Evolutionary conservation across 2,888 invertebrate species (phyloP).

Genomic region (Polia nebulosa): DNA sequence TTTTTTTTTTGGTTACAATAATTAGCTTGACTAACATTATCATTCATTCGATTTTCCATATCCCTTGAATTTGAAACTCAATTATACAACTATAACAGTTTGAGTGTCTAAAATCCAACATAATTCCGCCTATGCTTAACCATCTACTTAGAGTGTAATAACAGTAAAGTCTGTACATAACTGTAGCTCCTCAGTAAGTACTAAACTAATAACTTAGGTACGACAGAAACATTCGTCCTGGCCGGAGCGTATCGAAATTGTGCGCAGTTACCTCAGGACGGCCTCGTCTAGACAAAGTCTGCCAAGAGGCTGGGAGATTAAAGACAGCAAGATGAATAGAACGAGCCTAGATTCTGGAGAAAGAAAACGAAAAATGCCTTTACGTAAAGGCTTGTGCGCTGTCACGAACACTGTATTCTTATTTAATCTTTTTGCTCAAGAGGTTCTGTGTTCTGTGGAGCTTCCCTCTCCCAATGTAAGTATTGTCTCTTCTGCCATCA

Average conservation of each 20-base stretch:
- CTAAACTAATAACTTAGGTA: constrained; percentile 65
- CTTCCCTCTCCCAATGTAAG: constrained; percentile 75
- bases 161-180: constrained; percentile 62
- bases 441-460: constrained; percentile 77
- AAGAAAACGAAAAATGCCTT: constrained; percentile 88
- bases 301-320: constrained; percentile 84
- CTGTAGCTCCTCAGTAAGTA: constrained; percentile 58
- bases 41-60: not conserved
- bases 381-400: constrained; percentile 86
- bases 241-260: constrained; percentile 76
- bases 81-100: constrained; percentile 7
- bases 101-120: constrained; percentile 16
- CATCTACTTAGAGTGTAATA: constrained; percentile 53
- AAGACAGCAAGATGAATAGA: constrained; percentile 87
- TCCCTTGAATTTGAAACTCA: constrained; percentile 6
- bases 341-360: constrained; percentile 80
- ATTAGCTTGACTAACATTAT: not conserved
- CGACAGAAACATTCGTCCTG: constrained; percentile 69
- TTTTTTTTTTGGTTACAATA: not conserved
- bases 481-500: constrained; percentile 59
- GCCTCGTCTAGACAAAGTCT: constrained; percentile 85
- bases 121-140: constrained; percentile 41
- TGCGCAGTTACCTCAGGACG: constrained; percentile 71
- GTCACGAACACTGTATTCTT: constrained; percentile 88
- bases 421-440: constrained; percentile 86